phyloP scores from a whole-genome alignment of 2,113 vertebrate species.

The Leptodactylus fuscus region DNA sequence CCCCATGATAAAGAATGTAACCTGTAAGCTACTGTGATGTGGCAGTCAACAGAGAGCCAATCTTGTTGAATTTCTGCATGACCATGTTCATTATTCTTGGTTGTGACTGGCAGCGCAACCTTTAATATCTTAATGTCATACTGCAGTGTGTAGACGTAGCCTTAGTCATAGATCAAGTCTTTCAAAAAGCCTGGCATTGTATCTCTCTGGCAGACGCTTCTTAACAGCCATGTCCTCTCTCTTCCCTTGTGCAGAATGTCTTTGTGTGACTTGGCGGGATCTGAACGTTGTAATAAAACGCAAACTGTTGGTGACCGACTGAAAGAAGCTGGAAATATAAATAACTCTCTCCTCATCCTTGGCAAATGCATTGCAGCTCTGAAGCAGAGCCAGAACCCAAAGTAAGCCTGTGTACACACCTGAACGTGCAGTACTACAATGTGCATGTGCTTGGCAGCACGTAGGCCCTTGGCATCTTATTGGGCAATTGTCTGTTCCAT shows the following conservation, averaged over 20 bases:
- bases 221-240: neutral
- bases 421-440: neutral
- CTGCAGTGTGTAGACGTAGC: too few relatives aligned
- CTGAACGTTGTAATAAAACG: constrained; percentile 88
- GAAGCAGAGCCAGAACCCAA: constrained; percentile 80
- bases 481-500: neutral
- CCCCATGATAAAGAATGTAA: too few relatives aligned
- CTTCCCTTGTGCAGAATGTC: constrained; percentile 81
- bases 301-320: constrained; percentile 85
- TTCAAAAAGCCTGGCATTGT: neutral
- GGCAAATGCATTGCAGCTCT: constrained; percentile 88
- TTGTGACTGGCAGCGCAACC: too few relatives aligned
- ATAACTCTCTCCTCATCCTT: constrained; percentile 89
- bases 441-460: neutral
- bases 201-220: neutral
- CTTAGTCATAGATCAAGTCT: too few relatives aligned
- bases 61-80: too few relatives aligned
- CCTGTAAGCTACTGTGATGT: too few relatives aligned
- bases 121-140: too few relatives aligned
- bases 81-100: too few relatives aligned
- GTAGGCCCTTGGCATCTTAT: neutral
- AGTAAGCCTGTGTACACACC: constrained; percentile 70
- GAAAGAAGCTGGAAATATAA: constrained; percentile 91
- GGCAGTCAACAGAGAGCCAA: too few relatives aligned
- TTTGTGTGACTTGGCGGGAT: constrained; percentile 89